phyloP scores from a whole-genome alignment of 2,113 vertebrate species.

The Galemys pyrenaicus region DNA sequence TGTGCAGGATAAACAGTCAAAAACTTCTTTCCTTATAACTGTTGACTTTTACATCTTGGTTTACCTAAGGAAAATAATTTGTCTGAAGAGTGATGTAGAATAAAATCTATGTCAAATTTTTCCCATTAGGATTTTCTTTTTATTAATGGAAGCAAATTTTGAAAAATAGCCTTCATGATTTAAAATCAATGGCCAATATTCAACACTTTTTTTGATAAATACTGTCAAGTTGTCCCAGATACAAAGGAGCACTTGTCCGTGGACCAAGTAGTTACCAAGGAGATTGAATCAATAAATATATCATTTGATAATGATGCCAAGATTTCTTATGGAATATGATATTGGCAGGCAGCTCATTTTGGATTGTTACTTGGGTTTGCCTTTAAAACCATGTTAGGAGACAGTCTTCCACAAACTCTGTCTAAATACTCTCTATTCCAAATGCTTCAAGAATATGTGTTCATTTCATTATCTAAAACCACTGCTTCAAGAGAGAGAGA shows the following conservation, averaged over 20 bases:
- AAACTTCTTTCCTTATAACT: background rate
- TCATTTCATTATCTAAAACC: conserved; percentile 22
- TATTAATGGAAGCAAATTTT: conserved; percentile 16
- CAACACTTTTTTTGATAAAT: background rate
- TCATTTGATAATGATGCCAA: conserved; percentile 59
- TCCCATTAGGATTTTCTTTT: background rate
- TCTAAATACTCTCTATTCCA: conserved; percentile 35
- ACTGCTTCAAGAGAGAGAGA: background rate
- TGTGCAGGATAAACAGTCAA: background rate
- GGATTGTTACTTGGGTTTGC: conserved; percentile 53
- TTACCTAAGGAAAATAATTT: conserved; percentile 19
- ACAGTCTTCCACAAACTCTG: background rate
- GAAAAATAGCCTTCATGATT: conserved; percentile 33
- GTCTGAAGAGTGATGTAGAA: conserved; percentile 11
- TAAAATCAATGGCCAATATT: conserved; percentile 45
- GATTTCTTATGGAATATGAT: conserved; percentile 71
- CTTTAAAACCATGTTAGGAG: conserved; percentile 62
- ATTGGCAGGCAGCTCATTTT: conserved; percentile 57
- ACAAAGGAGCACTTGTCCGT: background rate
- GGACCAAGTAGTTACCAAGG: conserved; percentile 71
- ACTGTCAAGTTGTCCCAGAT: background rate
- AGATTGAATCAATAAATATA: conserved; percentile 70
- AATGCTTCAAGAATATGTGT: conserved; percentile 25
- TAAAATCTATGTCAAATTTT: conserved; percentile 25
- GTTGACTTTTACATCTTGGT: conserved; percentile 31